These are phyloP conservation scores for Drosophila murphyi DNA, from an alignment of 1,140 invertebrate genomes.

Conservation along the genomic window DNA sequence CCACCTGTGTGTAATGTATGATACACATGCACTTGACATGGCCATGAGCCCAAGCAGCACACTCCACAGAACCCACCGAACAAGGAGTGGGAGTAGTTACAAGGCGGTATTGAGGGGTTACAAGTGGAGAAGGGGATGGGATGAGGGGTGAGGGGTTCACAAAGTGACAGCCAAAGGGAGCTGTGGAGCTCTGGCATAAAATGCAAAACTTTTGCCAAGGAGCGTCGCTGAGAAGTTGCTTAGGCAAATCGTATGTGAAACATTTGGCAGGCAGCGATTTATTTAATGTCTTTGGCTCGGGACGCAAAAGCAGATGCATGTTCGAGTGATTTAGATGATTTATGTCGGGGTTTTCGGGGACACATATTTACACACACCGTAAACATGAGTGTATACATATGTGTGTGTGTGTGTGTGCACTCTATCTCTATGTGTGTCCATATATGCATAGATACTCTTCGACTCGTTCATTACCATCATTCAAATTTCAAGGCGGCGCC, in stretches of 20 bases:
- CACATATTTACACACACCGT: constrained; percentile 47
- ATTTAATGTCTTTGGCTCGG: constrained; percentile 78
- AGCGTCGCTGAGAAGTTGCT: constrained; percentile 56
- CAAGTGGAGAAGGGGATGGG: constrained; percentile 31
- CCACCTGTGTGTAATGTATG: constrained; percentile 76
- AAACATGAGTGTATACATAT: constrained; percentile 32
- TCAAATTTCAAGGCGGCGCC: constrained; percentile 78
- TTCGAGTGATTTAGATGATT: constrained; percentile 81
- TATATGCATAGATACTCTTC: constrained; percentile 10
- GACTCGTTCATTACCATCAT: constrained; percentile 58
- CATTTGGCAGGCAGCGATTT: constrained; percentile 81
- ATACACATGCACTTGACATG: constrained; percentile 72
- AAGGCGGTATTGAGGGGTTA: background rate
- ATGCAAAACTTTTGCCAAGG: constrained; percentile 75
- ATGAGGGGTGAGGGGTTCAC: constrained; percentile 7
- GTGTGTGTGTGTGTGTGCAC: constrained; percentile 28
- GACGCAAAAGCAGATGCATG: constrained; percentile 65
- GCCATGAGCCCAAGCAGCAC: constrained; percentile 25
- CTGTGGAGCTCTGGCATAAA: constrained; percentile 38
- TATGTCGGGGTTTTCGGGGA: constrained; percentile 65
- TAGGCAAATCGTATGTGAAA: constrained; percentile 82
- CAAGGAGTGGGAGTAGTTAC: background rate
- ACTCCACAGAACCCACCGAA: constrained; percentile 13
- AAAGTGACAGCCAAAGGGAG: constrained; percentile 24
- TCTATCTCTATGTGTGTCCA: no score